Evolutionary conservation across 2,113 vertebrate species (phyloP), one percentile per base, ranked within the genome.

Genomic region (Brienomyrus longianalis): DNA sequence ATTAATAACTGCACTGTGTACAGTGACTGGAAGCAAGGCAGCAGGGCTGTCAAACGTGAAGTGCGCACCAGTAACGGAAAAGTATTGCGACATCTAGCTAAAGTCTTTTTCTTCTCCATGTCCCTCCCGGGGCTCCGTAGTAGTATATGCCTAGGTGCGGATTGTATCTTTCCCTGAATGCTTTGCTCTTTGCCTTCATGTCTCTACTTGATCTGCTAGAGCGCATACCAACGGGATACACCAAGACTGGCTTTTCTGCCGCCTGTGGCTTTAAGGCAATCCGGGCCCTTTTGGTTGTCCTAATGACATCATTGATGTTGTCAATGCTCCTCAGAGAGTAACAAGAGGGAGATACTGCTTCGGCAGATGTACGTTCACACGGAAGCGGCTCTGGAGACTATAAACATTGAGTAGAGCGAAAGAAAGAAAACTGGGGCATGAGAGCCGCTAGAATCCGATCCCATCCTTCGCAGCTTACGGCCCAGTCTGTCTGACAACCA

Each of bases 371-470:
- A 91, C 85, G 92, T 91, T 89, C 83, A 90, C 91, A 90, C 90
- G 39, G 92, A 90, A 93, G 94, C 91, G 90, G 91, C 93, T 92
- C 90, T 91, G 94, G 92, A 93, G 62, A 95, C 93, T 88, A 91
- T 93, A 48, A 84, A 48, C 94, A 94, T 93, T 95, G 94, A 91
- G 92, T 93, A 94, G 93, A 59, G 92, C 90, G 92, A 70, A 92
- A 92, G 93, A 94, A 93, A 92, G 6, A 90, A 92, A 94, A 92
- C 92, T 90, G 94, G 95, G 95, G 94, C 91, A 96, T 96, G 95
- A 96, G 92, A 92, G 92, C 94, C 92, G 92, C 90, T 92, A 94
- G 92, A 97, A 97, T 98, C 97, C 96, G 96, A 95, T 95, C 94
- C 96, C 96, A 97, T 97, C 97, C 96, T 95, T 91, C 94, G 93